These are phyloP conservation scores for Peromyscus nudipes DNA, from an alignment of 2,797 vertebrate genomes.

Conservation along the genomic window DNA sequence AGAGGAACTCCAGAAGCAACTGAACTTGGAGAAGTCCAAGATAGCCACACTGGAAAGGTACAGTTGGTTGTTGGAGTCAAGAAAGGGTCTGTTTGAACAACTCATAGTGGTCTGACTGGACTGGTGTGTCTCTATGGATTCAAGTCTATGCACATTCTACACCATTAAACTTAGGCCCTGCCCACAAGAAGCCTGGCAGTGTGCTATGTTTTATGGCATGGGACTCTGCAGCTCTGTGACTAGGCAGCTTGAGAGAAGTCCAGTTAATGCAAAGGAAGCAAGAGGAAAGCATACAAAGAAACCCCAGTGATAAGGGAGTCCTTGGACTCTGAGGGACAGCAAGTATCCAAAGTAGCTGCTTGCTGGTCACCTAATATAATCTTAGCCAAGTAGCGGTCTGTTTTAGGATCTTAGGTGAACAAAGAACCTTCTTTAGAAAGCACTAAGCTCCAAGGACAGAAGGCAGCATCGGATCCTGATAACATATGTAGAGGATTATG, in stretches of 20 bases:
- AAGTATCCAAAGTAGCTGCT: neutral
- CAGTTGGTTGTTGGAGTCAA: neutral
- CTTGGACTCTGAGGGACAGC: neutral
- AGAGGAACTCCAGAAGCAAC: slow-evolving; percentile 93
- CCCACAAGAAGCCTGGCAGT: neutral
- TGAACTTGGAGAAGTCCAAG: slow-evolving; percentile 95
- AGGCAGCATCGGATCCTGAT: neutral
- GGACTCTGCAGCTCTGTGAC: neutral
- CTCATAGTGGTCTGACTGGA: neutral
- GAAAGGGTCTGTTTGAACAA: neutral
- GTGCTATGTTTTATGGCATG: neutral
- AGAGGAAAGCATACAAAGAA: neutral
- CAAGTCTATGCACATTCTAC: neutral
- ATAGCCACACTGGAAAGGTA: slow-evolving; percentile 96
- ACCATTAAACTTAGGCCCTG: neutral
- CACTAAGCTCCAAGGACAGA: neutral
- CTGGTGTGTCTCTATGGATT: neutral
- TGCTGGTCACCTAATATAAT: neutral
- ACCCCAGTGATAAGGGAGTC: neutral
- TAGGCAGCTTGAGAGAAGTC: neutral
- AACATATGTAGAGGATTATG: neutral
- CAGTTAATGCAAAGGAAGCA: neutral
- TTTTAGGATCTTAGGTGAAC: neutral
- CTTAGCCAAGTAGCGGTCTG: neutral
- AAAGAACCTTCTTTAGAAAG: neutral